Evolutionary conservation across 1,140 invertebrate species (phyloP), one percentile per base, ranked within the genome.

Genomic region (Apocrypta bakeri): DNA sequence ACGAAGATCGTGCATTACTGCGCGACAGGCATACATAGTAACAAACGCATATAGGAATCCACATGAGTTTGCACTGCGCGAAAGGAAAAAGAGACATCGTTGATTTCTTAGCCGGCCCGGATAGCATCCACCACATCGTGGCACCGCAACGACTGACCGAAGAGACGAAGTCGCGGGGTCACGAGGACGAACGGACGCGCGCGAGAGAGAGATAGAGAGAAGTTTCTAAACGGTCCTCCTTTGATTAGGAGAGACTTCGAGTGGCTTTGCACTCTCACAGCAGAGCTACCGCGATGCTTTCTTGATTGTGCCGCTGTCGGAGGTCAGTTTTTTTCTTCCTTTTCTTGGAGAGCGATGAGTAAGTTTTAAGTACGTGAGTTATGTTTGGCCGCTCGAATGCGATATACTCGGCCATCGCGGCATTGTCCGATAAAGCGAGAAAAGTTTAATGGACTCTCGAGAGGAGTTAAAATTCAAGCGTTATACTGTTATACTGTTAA

Each of bases 211-310:
- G 63, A 8, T n/a, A 66, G 25, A 27, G 25, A 66, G 63, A 66
- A 85, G 85, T 88, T 88, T 88, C 88, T 87, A 86, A 88, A 88
- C 85, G 81, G 63, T 68, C 63, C 61, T 63, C 75, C 61, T 81
- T 71, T 40, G 77, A 79, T 74, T 74, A 74, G 72, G 24, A 74
- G 72, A 33, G 31, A 9, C 33, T 56, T 17, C 48, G 21, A 56
- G 48, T n/a, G 48, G 6, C n/a, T 17, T 56, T 56, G 48, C 48
- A 56, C 48, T 56, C 48, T 56, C 12, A 17, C 17, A 6, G 4
- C 29, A 8, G 31, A 8, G 31, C 68, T 66, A 71, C 31, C 68
- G 68, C 76, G 14, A 31, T 21, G 64, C 25, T 64, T 79, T 69
- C 64, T 42, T 8, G 68, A 25, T 71, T 29, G 17, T 9, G 14